These are phyloP conservation scores for Cheilosia grossa DNA, from an alignment of 2,888 invertebrate genomes.

Conservation along the genomic window DNA sequence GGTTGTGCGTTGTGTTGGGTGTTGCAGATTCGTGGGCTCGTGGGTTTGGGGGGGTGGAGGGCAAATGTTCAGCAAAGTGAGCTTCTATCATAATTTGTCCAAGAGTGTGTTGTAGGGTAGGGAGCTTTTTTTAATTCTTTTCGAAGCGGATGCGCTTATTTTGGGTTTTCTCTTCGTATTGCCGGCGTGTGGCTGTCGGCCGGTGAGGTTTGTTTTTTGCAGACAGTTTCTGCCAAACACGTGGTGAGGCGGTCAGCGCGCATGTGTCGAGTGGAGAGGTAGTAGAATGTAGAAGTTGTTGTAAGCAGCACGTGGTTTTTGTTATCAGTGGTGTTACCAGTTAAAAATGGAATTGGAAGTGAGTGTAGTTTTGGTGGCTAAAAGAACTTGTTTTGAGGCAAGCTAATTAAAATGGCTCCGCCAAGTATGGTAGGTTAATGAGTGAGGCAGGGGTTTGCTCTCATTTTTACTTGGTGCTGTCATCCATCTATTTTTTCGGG, in stretches of 20 bases:
- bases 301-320: conserved; percentile 61
- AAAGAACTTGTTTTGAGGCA: too few species aligned
- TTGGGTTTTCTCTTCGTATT: conserved; percentile 51
- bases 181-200: conserved; percentile 6
- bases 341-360: neutral
- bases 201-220: conserved; percentile 68
- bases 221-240: conserved; percentile 57
- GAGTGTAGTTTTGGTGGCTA: too few species aligned
- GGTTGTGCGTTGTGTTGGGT: conserved; percentile 31
- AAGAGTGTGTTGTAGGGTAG: conserved; percentile 5
- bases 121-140: conserved; percentile 50
- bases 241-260: conserved; percentile 49
- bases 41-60: conserved; percentile 5
- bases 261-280: conserved; percentile 27
- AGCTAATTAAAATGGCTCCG: too few species aligned
- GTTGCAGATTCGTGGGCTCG: conserved; percentile 26
- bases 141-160: conserved; percentile 42
- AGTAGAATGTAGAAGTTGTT: conserved; percentile 57
- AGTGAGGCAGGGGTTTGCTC: too few species aligned
- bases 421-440: too few species aligned
- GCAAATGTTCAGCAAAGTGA: conserved; percentile 33
- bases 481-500: too few species aligned
- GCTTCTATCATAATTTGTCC: conserved; percentile 29
- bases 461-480: too few species aligned
- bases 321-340: conserved; percentile 37